Percentiles rank a stretch among this genome's conserved stretches.
phyloP scores from a whole-genome alignment of 2,797 vertebrate genomes.

The Smutsia temminckii region DNA sequence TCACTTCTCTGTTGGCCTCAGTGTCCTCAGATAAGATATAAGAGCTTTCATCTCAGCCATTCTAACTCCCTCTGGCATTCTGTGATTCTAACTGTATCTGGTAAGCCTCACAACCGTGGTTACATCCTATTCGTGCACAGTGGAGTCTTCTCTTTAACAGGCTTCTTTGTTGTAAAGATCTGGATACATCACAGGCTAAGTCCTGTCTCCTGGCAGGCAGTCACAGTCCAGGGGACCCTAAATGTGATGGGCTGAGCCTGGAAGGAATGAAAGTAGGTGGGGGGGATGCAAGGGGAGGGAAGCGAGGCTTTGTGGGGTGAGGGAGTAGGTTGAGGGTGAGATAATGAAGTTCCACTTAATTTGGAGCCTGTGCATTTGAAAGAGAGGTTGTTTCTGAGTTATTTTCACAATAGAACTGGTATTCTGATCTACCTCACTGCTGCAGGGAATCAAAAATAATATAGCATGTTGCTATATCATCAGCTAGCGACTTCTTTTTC shows the following conservation, averaged over 20 bases:
- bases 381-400: conserved; percentile 46
- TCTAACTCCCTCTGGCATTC: background rate
- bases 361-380: background rate
- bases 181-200: background rate
- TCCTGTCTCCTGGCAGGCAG: background rate
- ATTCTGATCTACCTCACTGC: conserved; percentile 1
- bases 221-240: background rate
- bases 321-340: background rate
- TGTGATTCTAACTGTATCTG: background rate
- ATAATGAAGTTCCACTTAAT: background rate
- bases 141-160: background rate
- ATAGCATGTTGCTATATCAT: conserved; percentile 32
- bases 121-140: background rate
- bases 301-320: background rate
- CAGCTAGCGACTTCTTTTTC: conserved; percentile 75
- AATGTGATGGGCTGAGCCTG: background rate
- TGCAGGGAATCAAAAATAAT: background rate
- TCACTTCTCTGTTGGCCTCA: background rate
- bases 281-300: background rate
- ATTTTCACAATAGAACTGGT: conserved; percentile 1
- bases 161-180: background rate
- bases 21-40: background rate
- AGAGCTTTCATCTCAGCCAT: background rate
- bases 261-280: background rate
- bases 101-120: background rate